Evolutionary conservation across 2,113 vertebrate species (phyloP), one percentile per base, ranked within the genome.

Genomic region (Semnornis frantzii): DNA sequence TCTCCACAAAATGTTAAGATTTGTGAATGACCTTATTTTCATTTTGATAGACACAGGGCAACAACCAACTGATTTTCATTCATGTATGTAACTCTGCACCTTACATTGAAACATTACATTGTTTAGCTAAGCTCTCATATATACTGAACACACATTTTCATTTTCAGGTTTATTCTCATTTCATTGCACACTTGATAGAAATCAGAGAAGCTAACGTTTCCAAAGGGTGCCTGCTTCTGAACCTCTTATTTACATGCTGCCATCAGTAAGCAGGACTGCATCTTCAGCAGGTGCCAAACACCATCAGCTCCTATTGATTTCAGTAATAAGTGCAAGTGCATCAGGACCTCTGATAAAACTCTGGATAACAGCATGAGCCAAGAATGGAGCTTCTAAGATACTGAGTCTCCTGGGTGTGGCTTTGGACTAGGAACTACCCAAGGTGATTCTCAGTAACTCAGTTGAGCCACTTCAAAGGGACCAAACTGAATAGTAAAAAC

Each of bases 11-110:
- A 97, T 10, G 21, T 89, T 95, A 75, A 95, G 97, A 97, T 97
- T 97, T 96, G 93, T 96, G 96, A 97, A 96, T 97, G 95, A 97
- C 95, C 97, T 97, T 97, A 95, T 97, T 98, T 97, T 96, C 96
- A n/a, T 96, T 97, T 97, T 96, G 97, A 97, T 80, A 95, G 95
- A 87, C 80, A 30, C 76, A 87, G 4, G 62, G 93, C 59, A 96
- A 92, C 27, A 85, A 97, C 95, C 96, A 96, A 95, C 88, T 66
- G 93, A 92, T 96, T 97, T 97, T 97, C 97, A 97, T 97, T 97
- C 86, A 96, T 63, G 80, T 75, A 84, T 6, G 0, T 63, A 25
- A 23, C 69, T 39, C 55, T 72, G 55, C 78, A 92, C 81, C 85
- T 96, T 94, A 65, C 88, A 91, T 15, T 82, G 94, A 86, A 93